Conservation (phyloP, 2,888 invertebrate genomes). For the Metallyticus violacea region DNA sequence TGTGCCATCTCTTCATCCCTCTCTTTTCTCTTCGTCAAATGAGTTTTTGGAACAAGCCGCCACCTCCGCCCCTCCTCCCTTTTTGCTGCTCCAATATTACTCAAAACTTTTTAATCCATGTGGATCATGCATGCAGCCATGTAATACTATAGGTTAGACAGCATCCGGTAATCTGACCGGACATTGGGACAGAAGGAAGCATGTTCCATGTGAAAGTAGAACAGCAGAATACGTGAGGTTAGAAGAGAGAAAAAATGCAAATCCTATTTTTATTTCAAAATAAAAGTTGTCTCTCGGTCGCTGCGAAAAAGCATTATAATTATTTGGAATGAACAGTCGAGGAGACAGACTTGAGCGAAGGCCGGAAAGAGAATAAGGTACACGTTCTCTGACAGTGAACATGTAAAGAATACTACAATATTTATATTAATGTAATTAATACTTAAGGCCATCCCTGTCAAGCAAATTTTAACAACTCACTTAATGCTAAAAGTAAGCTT, state of each 20-base stretch:
- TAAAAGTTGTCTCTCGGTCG: background rate
- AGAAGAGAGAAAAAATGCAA: background rate
- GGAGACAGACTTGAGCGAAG: background rate
- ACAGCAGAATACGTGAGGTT: background rate
- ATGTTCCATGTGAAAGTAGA: conserved; percentile 4
- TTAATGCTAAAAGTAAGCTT: too few relatives aligned
- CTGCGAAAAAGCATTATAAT: background rate
- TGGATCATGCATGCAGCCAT: conserved; percentile 18
- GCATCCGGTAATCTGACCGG: conserved; percentile 14
- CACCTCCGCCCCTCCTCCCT: background rate
- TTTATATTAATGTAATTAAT: too few relatives aligned
- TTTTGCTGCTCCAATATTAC: conserved; percentile 22
- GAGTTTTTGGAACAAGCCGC: conserved; percentile 25
- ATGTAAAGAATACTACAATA: too few relatives aligned
- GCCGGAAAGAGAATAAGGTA: background rate
- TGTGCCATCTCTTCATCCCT: conserved; percentile 3
- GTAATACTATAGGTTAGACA: conserved; percentile 17
- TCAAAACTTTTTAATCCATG: conserved; percentile 24
- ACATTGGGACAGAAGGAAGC: background rate
- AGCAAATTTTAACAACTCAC: too few relatives aligned
- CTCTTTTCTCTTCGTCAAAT: conserved; percentile 29
- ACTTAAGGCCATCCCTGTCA: too few relatives aligned
- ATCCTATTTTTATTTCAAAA: background rate
- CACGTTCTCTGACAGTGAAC: too few relatives aligned
- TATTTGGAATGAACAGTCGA: background rate